Conservation (phyloP, 2,888 invertebrate species). For the Amphipoea lucens region DNA sequence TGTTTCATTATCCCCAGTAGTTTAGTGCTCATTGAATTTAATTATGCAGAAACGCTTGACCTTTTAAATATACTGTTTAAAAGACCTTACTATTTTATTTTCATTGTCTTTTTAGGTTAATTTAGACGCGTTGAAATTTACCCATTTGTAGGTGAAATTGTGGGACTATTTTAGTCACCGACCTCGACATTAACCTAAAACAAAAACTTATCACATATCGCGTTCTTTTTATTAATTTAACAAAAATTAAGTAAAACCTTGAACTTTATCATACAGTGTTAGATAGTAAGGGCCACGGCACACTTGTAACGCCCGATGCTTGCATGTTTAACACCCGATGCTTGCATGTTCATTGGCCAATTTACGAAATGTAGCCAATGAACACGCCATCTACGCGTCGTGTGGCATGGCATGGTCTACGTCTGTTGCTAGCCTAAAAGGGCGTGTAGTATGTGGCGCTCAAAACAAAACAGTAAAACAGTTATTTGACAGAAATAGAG, state of each 20-base stretch:
- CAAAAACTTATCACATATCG: slow-evolving; percentile 19
- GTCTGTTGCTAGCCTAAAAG: slow-evolving; percentile 30
- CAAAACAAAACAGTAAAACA: slow-evolving; percentile 49
- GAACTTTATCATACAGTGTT: slow-evolving; percentile 10
- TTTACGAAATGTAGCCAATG: slow-evolving; percentile 22
- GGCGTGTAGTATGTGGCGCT: slow-evolving; percentile 16
- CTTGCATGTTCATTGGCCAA: slow-evolving; percentile 34
- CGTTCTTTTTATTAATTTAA: neutral
- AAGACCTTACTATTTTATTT: neutral
- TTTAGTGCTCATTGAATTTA: neutral
- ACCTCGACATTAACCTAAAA: slow-evolving; percentile 10
- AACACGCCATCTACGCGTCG: slow-evolving; percentile 11
- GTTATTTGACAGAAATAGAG: slow-evolving; percentile 37
- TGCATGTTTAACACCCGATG: slow-evolving; percentile 22
- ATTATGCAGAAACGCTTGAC: neutral
- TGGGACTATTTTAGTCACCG: neutral
- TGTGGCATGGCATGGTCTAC: neutral
- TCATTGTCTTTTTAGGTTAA: neutral
- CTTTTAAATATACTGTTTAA: neutral
- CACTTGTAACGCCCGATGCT: slow-evolving; percentile 20
- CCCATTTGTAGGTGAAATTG: neutral
- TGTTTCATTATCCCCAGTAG: slow-evolving; percentile 1
- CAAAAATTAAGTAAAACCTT: slow-evolving; percentile 39
- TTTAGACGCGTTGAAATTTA: neutral
- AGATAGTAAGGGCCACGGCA: slow-evolving; percentile 20